A percentile compares a stretch with the other conserved stretches of the same genome.
These are phyloP conservation scores for Dasyprocta punctata DNA, from an alignment of 2,113 vertebrate genomes.

Conservation along the genomic window DNA sequence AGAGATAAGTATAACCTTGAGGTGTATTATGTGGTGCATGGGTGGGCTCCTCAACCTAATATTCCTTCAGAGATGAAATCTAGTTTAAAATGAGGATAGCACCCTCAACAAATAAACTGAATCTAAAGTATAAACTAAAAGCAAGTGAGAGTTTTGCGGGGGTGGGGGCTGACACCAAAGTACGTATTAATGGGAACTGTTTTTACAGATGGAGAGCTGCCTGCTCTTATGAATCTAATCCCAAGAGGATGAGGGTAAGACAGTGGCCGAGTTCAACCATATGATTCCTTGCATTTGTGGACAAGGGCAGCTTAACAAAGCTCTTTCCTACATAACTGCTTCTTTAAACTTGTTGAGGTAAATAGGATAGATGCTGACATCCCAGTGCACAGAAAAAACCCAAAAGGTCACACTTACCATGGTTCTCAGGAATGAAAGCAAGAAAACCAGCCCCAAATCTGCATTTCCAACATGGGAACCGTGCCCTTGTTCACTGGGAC, in stretches of 20 bases:
- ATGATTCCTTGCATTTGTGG: not conserved
- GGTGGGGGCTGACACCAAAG: not conserved
- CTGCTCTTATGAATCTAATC: not conserved
- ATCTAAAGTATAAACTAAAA: constrained; percentile 51
- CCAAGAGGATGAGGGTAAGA: not conserved
- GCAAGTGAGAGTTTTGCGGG: not conserved
- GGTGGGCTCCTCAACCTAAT: not conserved
- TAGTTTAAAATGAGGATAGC: not conserved
- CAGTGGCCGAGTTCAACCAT: not conserved
- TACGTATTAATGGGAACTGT: not conserved
- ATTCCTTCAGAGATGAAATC: constrained; percentile 26
- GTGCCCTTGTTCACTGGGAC: not conserved
- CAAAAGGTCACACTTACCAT: not conserved
- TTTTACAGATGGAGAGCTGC: not conserved
- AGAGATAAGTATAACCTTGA: not conserved
- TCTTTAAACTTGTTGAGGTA: not conserved
- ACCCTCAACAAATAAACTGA: not conserved
- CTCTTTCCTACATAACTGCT: not conserved
- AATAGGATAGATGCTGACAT: not conserved
- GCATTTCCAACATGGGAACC: not conserved
- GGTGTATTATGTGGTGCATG: not conserved
- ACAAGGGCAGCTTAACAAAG: not conserved
- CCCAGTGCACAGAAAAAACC: not conserved
- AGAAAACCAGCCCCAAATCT: not conserved
- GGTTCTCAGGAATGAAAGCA: not conserved